A percentile compares a stretch with the other conserved stretches of the same genome.
Conservation (phyloP, 2,888 invertebrate genomes). For the Agrochola litura region DNA sequence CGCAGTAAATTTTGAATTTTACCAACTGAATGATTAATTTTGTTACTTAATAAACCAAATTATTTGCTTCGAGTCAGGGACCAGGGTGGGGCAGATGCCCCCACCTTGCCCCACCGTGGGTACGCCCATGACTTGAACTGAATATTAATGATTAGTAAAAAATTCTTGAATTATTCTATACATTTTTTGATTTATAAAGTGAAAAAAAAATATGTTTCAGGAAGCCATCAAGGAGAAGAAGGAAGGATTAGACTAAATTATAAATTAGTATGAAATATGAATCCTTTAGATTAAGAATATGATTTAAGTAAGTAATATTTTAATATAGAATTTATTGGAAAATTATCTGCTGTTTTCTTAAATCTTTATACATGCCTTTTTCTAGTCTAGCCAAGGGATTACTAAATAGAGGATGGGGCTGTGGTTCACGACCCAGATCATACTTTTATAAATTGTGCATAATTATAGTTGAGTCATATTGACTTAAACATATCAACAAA, state of each 20-base stretch:
- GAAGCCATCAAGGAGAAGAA: conserved; percentile 97
- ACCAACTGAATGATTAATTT: too few relatives aligned
- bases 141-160: background rate
- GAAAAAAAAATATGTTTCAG: conserved; percentile 86
- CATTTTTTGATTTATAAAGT: background rate
- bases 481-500: too few relatives aligned
- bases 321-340: background rate
- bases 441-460: background rate
- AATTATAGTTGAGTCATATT: too few relatives aligned
- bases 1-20: too few relatives aligned
- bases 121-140: too few relatives aligned
- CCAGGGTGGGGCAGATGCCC: too few relatives aligned
- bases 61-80: too few relatives aligned
- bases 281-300: conserved; percentile 23
- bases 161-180: background rate
- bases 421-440: background rate
- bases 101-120: too few relatives aligned
- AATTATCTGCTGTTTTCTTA: background rate
- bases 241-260: conserved; percentile 94
- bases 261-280: background rate
- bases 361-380: background rate
- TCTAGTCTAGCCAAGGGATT: background rate
- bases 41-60: too few relatives aligned
- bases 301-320: conserved; percentile 41
- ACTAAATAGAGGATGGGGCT: background rate